Evolutionary conservation across 2,113 vertebrate genomes (phyloP).

Genomic region (Hydropotes inermis): DNA sequence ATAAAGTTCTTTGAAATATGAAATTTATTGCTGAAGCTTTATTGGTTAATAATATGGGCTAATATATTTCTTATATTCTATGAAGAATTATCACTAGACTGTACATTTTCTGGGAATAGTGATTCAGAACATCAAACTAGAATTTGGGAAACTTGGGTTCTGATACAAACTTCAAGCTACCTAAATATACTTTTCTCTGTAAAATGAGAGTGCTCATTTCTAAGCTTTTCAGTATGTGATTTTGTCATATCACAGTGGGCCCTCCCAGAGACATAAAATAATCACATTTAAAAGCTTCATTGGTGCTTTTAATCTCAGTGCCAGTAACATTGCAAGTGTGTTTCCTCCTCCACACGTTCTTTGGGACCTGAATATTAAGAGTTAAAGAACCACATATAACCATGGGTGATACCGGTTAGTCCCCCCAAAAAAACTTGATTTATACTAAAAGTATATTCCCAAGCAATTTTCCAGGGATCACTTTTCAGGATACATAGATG

Average conservation of each 20-base stretch:
- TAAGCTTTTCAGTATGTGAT: neutral
- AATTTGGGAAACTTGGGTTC: neutral
- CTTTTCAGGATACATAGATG: neutral
- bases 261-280: neutral
- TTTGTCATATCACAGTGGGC: neutral
- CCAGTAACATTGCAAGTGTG: neutral
- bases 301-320: slow-evolving; percentile 19
- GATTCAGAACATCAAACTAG: neutral
- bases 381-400: neutral
- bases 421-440: neutral
- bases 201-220: neutral
- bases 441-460: neutral
- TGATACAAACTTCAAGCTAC: neutral
- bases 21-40: neutral
- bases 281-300: neutral
- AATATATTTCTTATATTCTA: neutral
- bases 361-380: neutral
- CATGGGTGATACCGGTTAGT: neutral
- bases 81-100: neutral
- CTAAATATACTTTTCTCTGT: neutral
- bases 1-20: neutral
- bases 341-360: neutral
- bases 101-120: neutral
- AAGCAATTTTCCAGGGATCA: neutral
- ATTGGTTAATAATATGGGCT: neutral